Conservation (phyloP, 2,888 invertebrate species). For the Vannuccia rotundouncinata region DNA sequence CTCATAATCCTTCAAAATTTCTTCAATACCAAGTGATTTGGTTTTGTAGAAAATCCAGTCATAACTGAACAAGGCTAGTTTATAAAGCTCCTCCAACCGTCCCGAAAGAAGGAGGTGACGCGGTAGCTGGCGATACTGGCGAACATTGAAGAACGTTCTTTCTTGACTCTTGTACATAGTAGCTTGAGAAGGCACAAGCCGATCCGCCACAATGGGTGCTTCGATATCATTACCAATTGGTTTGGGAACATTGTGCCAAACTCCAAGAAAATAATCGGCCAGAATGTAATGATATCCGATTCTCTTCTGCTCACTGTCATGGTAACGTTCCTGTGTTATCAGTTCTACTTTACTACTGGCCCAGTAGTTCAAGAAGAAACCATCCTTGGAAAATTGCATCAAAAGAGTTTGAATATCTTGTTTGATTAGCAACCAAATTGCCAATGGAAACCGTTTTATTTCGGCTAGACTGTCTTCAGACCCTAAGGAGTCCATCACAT, state of each 20-base stretch:
- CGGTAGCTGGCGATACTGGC: constrained; percentile 54
- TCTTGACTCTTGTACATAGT: constrained; percentile 43
- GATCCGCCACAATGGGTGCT: constrained; percentile 41
- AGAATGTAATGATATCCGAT: constrained; percentile 47
- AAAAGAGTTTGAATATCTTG: constrained; percentile 47
- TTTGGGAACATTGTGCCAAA: constrained; percentile 46
- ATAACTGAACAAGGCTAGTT: constrained; percentile 51
- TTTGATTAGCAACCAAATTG: constrained; percentile 49
- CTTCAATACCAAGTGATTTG: constrained; percentile 50
- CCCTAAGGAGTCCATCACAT: constrained; percentile 46
- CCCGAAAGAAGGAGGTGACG: constrained; percentile 50
- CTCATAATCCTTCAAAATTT: constrained; percentile 50
- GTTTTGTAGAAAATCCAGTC: constrained; percentile 55
- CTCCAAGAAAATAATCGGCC: constrained; percentile 54
- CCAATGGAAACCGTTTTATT: constrained; percentile 44
- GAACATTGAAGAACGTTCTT: constrained; percentile 47
- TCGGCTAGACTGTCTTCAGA: constrained; percentile 43
- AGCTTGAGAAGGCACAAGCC: constrained; percentile 47
- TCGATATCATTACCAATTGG: constrained; percentile 41
- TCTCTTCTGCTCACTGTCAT: constrained; percentile 42
- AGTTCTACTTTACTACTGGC: constrained; percentile 41
- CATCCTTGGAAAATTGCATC: constrained; percentile 45
- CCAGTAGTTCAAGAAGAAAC: constrained; percentile 47
- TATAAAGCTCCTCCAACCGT: constrained; percentile 50
- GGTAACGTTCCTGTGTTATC: neutral